phyloP scores from a whole-genome alignment of 2,888 invertebrate genomes.

The Aleiodes alternator region DNA sequence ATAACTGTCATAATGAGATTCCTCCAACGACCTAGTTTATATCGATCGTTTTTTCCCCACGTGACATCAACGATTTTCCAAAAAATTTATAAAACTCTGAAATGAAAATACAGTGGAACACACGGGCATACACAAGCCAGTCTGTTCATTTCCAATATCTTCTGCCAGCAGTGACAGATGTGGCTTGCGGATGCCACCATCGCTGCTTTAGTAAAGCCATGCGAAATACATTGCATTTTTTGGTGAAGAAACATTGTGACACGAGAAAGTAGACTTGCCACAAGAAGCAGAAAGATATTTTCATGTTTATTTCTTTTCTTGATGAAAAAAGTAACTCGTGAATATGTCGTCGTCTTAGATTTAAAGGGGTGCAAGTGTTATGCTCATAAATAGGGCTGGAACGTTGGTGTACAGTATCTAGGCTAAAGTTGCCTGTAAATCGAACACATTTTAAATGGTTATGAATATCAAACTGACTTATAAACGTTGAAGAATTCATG shows the following conservation, averaged over 20 bases:
- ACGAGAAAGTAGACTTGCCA: background rate
- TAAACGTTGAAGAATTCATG: no score
- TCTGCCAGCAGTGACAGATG: slow-evolving; percentile 14
- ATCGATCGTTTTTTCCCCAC: background rate
- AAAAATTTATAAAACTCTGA: background rate
- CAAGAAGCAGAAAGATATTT: slow-evolving; percentile 1
- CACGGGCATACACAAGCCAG: no score
- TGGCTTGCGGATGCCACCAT: background rate
- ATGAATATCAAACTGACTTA: no score
- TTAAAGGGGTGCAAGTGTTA: no score
- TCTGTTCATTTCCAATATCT: slow-evolving; percentile 22
- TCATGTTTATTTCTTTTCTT: no score
- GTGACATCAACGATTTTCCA: slow-evolving; percentile 8
- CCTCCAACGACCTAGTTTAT: background rate
- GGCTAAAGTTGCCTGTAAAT: no score
- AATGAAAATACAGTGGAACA: slow-evolving; percentile 12
- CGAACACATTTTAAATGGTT: no score
- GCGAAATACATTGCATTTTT: slow-evolving; percentile 12
- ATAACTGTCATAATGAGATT: no score
- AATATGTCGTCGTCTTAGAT: no score
- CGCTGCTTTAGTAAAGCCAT: background rate
- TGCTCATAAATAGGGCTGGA: no score
- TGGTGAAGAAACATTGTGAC: slow-evolving; percentile 21
- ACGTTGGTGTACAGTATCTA: no score
- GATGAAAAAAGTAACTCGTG: no score